Conservation (phyloP, 2,113 vertebrate genomes). For the Chlorodrepanis virens region DNA sequence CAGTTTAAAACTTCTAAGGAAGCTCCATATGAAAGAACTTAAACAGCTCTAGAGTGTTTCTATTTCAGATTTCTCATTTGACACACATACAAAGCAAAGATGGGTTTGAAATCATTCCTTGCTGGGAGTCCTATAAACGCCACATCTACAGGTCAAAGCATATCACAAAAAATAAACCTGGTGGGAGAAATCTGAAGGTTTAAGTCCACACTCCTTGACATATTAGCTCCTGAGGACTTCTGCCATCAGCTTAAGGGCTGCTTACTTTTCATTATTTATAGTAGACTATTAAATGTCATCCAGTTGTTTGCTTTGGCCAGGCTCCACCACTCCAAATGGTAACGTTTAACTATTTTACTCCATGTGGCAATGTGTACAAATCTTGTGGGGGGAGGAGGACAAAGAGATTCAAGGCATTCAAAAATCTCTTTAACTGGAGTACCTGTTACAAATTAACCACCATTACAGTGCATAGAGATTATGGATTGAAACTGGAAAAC, state of each 20-base stretch:
- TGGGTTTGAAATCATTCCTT: background rate
- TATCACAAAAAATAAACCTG: background rate
- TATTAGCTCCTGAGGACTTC: background rate
- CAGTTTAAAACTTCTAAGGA: background rate
- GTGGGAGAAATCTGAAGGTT: background rate
- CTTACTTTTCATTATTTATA: constrained; percentile 44
- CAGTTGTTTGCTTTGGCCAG: constrained; percentile 28
- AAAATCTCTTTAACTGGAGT: constrained; percentile 5
- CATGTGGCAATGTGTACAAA: background rate
- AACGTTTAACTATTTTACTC: background rate
- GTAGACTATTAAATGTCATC: constrained; percentile 2
- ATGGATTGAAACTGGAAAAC: constrained; percentile 3
- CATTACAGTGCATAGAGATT: background rate
- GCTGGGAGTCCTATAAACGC: background rate
- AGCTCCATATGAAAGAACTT: background rate
- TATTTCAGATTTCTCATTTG: background rate
- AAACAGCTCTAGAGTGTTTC: background rate
- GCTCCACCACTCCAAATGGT: background rate
- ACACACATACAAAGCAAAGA: background rate
- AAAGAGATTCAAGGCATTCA: background rate
- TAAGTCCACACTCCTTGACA: background rate
- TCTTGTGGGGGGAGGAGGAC: background rate
- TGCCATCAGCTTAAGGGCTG: background rate
- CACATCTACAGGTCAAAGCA: background rate
- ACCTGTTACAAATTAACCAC: constrained; percentile 43